A percentile compares a stretch with the other conserved stretches of the same genome.
These are phyloP conservation scores for Leptinotarsa undecemlineata DNA, from an alignment of 1,140 invertebrate species.

Conservation along the genomic window DNA sequence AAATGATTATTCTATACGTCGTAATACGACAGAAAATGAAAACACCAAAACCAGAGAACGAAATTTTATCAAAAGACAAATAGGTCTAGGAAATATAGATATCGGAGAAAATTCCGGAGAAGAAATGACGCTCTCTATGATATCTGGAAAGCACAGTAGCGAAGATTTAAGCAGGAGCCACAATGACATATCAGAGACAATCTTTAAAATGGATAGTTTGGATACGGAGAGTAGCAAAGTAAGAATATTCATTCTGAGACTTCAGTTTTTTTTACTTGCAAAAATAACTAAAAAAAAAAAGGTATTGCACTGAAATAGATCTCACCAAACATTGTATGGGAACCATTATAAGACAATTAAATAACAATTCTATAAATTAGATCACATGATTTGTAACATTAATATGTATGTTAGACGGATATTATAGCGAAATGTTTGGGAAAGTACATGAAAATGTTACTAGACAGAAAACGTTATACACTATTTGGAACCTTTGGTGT, in stretches of 20 bases:
- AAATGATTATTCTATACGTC: conserved; percentile 66
- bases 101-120: conserved; percentile 48
- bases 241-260: not conserved
- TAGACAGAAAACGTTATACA: no score
- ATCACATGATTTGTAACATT: no score
- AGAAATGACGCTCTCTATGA: conserved; percentile 50
- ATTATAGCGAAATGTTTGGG: no score
- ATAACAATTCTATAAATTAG: no score
- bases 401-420: no score
- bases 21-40: conserved; percentile 51
- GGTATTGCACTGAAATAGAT: not conserved
- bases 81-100: conserved; percentile 53
- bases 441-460: no score
- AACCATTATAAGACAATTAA: no score
- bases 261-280: not conserved
- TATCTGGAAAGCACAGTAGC: conserved; percentile 45
- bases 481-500: no score
- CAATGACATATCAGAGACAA: conserved; percentile 60
- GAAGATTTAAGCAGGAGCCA: conserved; percentile 52
- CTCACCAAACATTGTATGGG: no score
- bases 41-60: conserved; percentile 45
- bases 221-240: conserved; percentile 58
- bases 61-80: conserved; percentile 53
- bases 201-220: conserved; percentile 71
- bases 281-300: not conserved